These are phyloP conservation scores for Tolypeutes matacus DNA, from an alignment of 2,797 vertebrate genomes.

Conservation along the genomic window DNA sequence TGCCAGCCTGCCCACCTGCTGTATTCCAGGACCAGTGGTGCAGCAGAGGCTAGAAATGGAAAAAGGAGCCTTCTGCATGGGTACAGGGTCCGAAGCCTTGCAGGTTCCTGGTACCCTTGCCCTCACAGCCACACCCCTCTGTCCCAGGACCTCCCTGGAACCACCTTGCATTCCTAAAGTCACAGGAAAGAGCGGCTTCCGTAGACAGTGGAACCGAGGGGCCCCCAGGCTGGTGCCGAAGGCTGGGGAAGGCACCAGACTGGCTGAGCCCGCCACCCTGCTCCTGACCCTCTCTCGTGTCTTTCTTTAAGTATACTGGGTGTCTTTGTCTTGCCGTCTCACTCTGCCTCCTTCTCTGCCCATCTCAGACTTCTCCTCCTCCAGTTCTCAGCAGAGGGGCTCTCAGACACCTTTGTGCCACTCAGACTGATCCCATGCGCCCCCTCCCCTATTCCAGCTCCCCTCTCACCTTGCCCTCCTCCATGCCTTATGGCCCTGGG, in stretches of 20 bases:
- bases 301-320: not conserved
- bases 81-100: too few relatives aligned
- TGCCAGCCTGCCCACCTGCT: too few relatives aligned
- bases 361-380: not conserved
- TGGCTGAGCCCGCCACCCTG: too few relatives aligned
- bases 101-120: not conserved
- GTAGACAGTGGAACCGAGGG: not conserved
- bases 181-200: not conserved
- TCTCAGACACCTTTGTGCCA: not conserved
- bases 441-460: not conserved
- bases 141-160: not conserved
- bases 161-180: not conserved
- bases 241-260: too few relatives aligned
- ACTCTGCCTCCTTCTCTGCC: not conserved
- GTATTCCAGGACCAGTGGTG: not conserved
- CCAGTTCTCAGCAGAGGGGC: not conserved
- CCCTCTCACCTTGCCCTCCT: not conserved
- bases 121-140: not conserved
- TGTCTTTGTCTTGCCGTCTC: not conserved
- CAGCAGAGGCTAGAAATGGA: not conserved
- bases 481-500: not conserved
- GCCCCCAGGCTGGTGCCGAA: too few relatives aligned
- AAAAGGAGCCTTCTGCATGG: not conserved
- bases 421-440: not conserved
- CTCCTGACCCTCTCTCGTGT: not conserved